Base-by-base conservation (phyloP, 2,113 vertebrate species). In the Salminus brasiliensis region DNA sequence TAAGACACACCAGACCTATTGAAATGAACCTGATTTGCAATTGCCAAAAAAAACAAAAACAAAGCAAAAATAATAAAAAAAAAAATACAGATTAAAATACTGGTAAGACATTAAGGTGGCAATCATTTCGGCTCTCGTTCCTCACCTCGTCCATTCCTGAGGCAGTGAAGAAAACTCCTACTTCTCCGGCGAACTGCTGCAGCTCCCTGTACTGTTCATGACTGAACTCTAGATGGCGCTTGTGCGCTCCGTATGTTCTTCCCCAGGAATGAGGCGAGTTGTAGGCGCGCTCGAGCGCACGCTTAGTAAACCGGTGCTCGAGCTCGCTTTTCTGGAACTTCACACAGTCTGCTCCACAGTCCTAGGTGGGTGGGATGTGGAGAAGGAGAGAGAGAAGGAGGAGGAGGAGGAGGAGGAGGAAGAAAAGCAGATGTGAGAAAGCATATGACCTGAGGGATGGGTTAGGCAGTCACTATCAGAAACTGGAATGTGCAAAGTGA, bases 291-390 rank as follows among this genome's bases (percentile, higher is more conserved):
- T 93, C 94, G 88, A 98, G 74, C 2, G 97, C 97, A 74, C 79
- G 90, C 80, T 93, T 95, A 83, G 96, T 98, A 79, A 99, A 99
- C 78, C 97, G 97, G 87, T 94, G 68, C 62, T 97, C 94, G 65
- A 99, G 80, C 60, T 98, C 97, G 2, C 97, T 99, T 85, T 98
- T 99, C 90, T 99, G 97, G 80, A 99, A 96, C 83, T 99, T 99
- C 25, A 96, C 97, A 85, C 97, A 99, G 43, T 99, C 97, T 0
- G 96, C 97, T n/a, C 97, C 97, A 0, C 95, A 95, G 3, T 97
- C 95, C 97, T 99, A 88, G 13, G 25, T 18, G 43, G 16, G 32
- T 1, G 39, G n/a, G n/a, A 2, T n/a, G 18, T 12, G n/a, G 16
- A 45, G 27, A 13, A 1, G 25, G 0, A 32, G 8, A 41, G 11